Evolutionary conservation across 2,888 invertebrate genomes (phyloP), one percentile per base, ranked within the genome.

Genomic region (Gibbula magus): DNA sequence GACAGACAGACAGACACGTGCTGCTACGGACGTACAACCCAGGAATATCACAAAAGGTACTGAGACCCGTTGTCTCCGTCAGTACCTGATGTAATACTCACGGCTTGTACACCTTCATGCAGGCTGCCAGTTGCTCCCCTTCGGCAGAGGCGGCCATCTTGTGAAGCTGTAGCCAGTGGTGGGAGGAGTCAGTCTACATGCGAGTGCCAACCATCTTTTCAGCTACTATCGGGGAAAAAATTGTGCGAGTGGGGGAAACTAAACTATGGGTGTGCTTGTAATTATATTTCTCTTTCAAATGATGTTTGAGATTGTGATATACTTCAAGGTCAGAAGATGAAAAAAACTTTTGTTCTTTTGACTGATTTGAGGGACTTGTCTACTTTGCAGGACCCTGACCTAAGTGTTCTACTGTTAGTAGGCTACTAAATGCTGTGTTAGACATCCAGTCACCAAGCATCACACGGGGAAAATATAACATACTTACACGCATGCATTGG

Each of bases 31-130:
- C 53, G 56, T 56, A 67, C 82, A 81, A 75, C 52, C 80, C 87
- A 84, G 83, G 92, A 97, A 97, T 96, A 96, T 97, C 95, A 97
- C 96, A 96, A 96, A 87, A 92, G 91, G 88, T 95, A 97, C 98
- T 96, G 97, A 92, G 95, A 95, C 87, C 91, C 81, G 90, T 92
- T 87, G 29, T 67, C 84, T 86, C 94, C 96, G 18, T 97, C 98
- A 98, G 98, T 98, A 98, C 98, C 98, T 98, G 97, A 98, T 97
- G 97, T 97, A 98, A 98, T 98, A 98, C 98, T 98, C 98, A 97
- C 70, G 84, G 84, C 76, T 79, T 66, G 75, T 35, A 70, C 53
- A 54, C 61, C 56, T 54, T 54, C 53, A 20, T 22, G 61, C 77
- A 77, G 61, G 77, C 77, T 35, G 45, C 29, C 29, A 75, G 18